Evolutionary conservation across 2,113 vertebrate genomes (phyloP), one percentile per base, ranked within the genome.

Genomic region (Siniperca knerii): DNA sequence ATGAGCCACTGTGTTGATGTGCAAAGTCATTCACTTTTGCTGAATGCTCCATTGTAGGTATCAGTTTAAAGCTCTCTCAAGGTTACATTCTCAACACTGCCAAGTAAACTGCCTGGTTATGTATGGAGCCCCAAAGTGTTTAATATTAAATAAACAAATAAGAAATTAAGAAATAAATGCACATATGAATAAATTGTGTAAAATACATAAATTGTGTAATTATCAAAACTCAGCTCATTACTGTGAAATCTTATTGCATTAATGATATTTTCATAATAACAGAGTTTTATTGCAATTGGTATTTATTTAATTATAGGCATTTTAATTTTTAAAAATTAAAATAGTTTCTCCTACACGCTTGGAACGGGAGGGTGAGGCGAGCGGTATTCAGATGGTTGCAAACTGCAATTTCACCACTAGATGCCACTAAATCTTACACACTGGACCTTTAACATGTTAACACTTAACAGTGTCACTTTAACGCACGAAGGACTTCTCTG

Each of bases 11-110:
- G 62, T 74, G 57, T 42, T 29, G 35, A 57, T 80, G 3, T 60
- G 29, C 52, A 50, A 69, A 67, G 65, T 69, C 40, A 5, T 83
- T 70, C 67, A 69, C 25, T 48, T 68, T 48, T 61, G 33, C 61
- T 40, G 46, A 81, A 65, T 55, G 15, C 37, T 73, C 29, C 0
- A 4, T 33, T 80, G 77, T 8, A 46, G 37, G 3, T 29, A 58
- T 74, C 33, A 10, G 4, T 72, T 62, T 54, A 37, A 40, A 44
- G 20, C 35, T 69, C 21, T 11, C 13, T 16, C 20, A 65, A 62
- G 42, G 10, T 50, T 10, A 58, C 21, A 52, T 29, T 73, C 11
- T n/a, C 8, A 37, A 21, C 20, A 13, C 29, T 50, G 35, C 3
- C 35, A 68, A 29, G 44, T 18, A 16, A 55, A 61, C 15, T 21